Conservation (phyloP, 2,797 vertebrate species). For the Rhinichthys osculus region DNA sequence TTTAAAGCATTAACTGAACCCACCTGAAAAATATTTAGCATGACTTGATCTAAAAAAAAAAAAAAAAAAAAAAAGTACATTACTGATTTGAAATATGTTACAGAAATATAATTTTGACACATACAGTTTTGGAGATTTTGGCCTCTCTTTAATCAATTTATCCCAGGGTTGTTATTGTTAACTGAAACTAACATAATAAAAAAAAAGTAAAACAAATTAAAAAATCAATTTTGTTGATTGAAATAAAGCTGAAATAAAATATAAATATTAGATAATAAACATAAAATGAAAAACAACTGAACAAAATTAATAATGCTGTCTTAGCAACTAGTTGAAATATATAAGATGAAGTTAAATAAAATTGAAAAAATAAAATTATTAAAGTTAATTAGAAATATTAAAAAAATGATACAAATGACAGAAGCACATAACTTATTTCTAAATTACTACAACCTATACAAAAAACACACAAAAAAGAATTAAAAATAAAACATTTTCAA, state of each 20-base stretch:
- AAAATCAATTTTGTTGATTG: neutral
- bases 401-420: neutral
- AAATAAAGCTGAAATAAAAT: neutral
- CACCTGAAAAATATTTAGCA: neutral
- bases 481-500: neutral
- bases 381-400: neutral
- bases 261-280: neutral
- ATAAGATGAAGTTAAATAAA: neutral
- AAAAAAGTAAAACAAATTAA: neutral
- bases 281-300: neutral
- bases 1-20: neutral
- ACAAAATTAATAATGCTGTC: neutral
- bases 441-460: neutral
- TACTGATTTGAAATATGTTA: neutral
- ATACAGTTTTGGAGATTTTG: neutral
- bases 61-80: fast-evolving
- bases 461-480: neutral
- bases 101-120: neutral
- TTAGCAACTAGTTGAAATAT: neutral
- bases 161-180: neutral
- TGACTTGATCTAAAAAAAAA: neutral
- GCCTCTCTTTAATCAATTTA: neutral
- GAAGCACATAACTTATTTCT: neutral
- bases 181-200: neutral
- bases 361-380: neutral